Conservation (phyloP, 1,140 invertebrate genomes). For the Aplysia californica region DNA sequence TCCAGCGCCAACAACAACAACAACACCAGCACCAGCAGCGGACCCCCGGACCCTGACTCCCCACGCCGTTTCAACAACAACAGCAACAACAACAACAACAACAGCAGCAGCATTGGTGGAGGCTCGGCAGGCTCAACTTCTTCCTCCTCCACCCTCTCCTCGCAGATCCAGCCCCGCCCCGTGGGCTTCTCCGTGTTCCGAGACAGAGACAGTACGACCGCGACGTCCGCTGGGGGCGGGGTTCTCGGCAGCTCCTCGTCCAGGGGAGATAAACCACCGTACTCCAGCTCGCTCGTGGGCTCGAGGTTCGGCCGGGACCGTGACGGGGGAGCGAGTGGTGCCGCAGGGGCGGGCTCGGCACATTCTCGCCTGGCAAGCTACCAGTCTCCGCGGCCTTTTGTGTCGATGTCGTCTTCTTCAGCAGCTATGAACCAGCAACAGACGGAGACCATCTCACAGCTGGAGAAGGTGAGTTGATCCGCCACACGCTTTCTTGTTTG, state of each 20-base stretch:
- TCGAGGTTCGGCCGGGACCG: conserved; percentile 29
- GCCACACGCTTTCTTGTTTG: too few species aligned
- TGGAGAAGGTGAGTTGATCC: conserved; percentile 36
- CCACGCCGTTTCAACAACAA: background rate
- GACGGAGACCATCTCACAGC: conserved; percentile 27
- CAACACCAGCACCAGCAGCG: background rate
- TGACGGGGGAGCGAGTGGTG: conserved; percentile 14
- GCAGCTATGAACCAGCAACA: background rate
- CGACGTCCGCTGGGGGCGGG: too few species aligned
- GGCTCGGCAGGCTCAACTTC: background rate
- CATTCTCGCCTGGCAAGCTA: conserved; percentile 8
- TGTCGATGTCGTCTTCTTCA: background rate
- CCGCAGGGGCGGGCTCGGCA: conserved; percentile 8
- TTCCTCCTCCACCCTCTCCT: background rate
- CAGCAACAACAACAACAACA: too few species aligned
- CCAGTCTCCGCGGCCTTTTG: conserved; percentile 32
- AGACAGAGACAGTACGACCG: background rate
- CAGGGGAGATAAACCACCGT: background rate
- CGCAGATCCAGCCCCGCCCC: background rate
- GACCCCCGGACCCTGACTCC: background rate
- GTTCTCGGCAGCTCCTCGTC: too few species aligned
- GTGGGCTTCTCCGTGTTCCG: conserved; percentile 11
- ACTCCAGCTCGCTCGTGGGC: background rate
- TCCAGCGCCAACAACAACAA: conserved; percentile 8
- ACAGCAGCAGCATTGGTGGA: background rate